Evolutionary conservation across 2,888 invertebrate genomes (phyloP).

Genomic region (Cataglyphis livida): DNA sequence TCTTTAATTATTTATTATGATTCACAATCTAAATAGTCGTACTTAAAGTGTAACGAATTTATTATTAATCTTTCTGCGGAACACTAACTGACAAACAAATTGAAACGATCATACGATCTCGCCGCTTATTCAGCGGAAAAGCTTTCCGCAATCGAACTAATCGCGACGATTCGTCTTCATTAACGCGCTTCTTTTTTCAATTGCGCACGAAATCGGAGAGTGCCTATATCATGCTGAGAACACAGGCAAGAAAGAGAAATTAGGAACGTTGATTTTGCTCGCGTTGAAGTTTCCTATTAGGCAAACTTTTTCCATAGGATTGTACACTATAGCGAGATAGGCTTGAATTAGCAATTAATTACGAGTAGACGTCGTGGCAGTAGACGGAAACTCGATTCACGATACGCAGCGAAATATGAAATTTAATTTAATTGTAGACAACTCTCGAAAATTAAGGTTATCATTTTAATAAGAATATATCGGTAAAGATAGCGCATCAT

Average conservation of each 20-base stretch:
- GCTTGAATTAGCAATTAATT: slow-evolving; percentile 79
- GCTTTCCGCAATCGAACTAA: slow-evolving; percentile 56
- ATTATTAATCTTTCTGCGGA: slow-evolving; percentile 18
- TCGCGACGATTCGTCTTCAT: slow-evolving; percentile 57
- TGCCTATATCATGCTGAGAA: slow-evolving; percentile 26
- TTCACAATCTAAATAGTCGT: not conserved
- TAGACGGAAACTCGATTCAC: slow-evolving; percentile 67
- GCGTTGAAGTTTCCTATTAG: not conserved
- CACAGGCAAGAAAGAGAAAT: slow-evolving; percentile 33
- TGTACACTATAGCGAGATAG: not conserved
- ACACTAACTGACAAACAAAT: slow-evolving; percentile 7
- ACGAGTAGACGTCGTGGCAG: slow-evolving; percentile 63
- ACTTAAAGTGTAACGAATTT: not conserved
- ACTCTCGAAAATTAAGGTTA: slow-evolving; percentile 58
- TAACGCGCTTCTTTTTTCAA: slow-evolving; percentile 44
- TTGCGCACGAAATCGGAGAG: slow-evolving; percentile 36
- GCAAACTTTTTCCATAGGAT: not conserved
- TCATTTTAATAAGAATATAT: slow-evolving; percentile 7
- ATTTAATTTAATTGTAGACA: slow-evolving; percentile 75
- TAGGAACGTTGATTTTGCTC: slow-evolving; percentile 22
- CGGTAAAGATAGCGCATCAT: slow-evolving; percentile 1
- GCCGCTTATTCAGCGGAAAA: slow-evolving; percentile 18
- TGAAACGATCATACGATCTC: slow-evolving; percentile 23
- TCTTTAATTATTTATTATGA: not conserved
- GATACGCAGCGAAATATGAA: slow-evolving; percentile 78